phyloP scores from a whole-genome alignment of 2,888 invertebrate genomes.

The Siphonodentalium dalli region DNA sequence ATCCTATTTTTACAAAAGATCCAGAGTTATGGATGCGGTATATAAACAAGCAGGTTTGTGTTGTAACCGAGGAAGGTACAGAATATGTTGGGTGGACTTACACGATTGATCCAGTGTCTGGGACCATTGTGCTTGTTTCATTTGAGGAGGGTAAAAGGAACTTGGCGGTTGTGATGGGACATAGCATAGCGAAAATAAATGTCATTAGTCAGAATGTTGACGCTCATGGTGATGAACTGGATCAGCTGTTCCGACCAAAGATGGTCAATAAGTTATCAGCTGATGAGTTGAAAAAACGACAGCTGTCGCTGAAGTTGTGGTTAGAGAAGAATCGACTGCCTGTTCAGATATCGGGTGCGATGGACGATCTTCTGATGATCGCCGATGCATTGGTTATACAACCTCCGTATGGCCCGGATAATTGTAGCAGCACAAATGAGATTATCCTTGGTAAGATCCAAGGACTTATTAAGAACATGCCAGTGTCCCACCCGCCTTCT shows the following conservation, averaged over 20 bases:
- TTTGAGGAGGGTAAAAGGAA: slow-evolving; percentile 32
- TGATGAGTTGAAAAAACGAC: slow-evolving; percentile 45
- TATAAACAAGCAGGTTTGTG: slow-evolving; percentile 55
- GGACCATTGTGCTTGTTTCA: slow-evolving; percentile 50
- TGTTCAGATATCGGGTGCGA: slow-evolving; percentile 42
- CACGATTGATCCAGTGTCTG: slow-evolving; percentile 62
- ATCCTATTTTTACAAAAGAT: slow-evolving; percentile 58
- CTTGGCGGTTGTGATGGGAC: slow-evolving; percentile 47
- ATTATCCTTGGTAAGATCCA: slow-evolving; percentile 63
- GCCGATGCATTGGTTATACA: slow-evolving; percentile 57
- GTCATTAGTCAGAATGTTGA: slow-evolving; percentile 42
- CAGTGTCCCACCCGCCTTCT: no score
- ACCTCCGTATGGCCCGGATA: slow-evolving; percentile 55
- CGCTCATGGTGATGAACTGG: slow-evolving; percentile 32
- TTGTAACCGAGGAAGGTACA: slow-evolving; percentile 45
- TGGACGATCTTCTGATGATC: slow-evolving; percentile 45
- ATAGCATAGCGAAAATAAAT: slow-evolving; percentile 44
- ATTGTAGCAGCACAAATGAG: slow-evolving; percentile 63
- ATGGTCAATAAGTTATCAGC: slow-evolving; percentile 28
- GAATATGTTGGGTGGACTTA: slow-evolving; percentile 57
- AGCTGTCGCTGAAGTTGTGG: slow-evolving; percentile 53
- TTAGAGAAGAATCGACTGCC: slow-evolving; percentile 60
- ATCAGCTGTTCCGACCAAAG: slow-evolving; percentile 43
- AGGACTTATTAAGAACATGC: slow-evolving; percentile 62
- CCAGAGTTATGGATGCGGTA: slow-evolving; percentile 58